Conservation (phyloP, 2,888 invertebrate genomes). For the Plutella xylostella region DNA sequence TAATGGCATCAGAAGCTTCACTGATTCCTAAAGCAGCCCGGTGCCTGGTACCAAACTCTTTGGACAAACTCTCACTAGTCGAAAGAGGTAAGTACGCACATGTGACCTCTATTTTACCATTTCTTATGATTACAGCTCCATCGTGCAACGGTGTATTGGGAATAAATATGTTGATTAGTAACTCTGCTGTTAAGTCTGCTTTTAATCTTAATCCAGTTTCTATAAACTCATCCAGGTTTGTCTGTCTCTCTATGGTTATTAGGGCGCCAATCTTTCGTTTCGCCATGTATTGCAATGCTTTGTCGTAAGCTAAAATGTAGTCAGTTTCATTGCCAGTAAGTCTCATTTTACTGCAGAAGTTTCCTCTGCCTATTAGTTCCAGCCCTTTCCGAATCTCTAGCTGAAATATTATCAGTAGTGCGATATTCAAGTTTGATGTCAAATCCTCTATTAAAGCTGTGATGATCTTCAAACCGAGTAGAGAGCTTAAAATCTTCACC, state of each 20-base stretch:
- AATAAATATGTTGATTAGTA: slow-evolving; percentile 10
- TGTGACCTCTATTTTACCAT: slow-evolving; percentile 2
- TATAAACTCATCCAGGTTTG: slow-evolving; percentile 4
- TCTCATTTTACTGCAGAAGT: not conserved
- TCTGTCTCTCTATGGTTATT: slow-evolving; percentile 8
- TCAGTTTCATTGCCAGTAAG: not conserved
- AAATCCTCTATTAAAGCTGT: not conserved
- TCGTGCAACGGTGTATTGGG: slow-evolving; percentile 10
- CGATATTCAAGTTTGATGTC: not conserved
- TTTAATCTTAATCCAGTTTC: slow-evolving; percentile 7
- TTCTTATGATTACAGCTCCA: slow-evolving; percentile 10
- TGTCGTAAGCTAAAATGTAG: not conserved
- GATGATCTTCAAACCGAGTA: too few species aligned
- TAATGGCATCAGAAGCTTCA: slow-evolving; percentile 8
- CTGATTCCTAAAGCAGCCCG: slow-evolving; percentile 10
- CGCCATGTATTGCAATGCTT: not conserved
- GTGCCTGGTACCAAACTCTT: not conserved
- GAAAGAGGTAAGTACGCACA: not conserved
- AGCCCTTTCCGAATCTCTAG: not conserved
- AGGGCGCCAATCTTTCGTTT: slow-evolving; percentile 9
- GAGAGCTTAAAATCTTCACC: too few species aligned
- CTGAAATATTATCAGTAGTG: not conserved
- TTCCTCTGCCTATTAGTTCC: not conserved
- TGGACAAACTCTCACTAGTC: not conserved
- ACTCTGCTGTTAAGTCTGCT: slow-evolving; percentile 6